A percentile compares a stretch with the other conserved stretches of the same genome.
Evolutionary conservation across 2,888 invertebrate genomes (phyloP).

Genomic region (Lamproptera curius): DNA sequence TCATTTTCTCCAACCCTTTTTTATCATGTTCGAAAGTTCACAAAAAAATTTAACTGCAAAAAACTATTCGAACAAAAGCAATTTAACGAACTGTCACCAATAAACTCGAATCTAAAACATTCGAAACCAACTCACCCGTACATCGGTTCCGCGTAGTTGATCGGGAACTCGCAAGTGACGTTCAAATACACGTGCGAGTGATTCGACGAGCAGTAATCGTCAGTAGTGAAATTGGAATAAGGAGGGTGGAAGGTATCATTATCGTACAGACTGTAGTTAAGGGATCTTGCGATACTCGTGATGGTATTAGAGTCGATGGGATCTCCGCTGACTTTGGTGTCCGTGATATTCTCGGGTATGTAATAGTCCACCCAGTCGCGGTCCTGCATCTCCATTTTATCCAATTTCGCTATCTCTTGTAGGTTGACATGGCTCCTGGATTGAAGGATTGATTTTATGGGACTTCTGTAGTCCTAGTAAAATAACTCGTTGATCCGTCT

Average conservation of each 20-base stretch:
- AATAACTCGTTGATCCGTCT: no score
- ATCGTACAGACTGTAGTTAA: slow-evolving; percentile 46
- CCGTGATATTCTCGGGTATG: slow-evolving; percentile 30
- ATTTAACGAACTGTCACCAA: background rate
- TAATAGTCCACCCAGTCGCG: slow-evolving; percentile 54
- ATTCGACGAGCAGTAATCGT: slow-evolving; percentile 64
- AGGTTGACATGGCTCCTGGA: slow-evolving; percentile 5
- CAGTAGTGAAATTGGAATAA: slow-evolving; percentile 58
- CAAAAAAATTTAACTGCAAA: background rate
- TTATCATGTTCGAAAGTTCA: background rate
- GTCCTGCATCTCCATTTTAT: slow-evolving; percentile 54
- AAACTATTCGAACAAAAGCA: background rate
- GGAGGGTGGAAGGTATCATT: slow-evolving; percentile 40
- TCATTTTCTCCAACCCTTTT: background rate
- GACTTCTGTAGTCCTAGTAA: no score
- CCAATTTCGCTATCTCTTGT: slow-evolving; percentile 37
- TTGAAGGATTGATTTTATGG: background rate
- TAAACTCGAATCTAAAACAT: background rate
- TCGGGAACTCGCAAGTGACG: slow-evolving; percentile 81
- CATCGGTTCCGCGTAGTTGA: slow-evolving; percentile 81
- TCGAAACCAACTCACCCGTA: slow-evolving; percentile 67
- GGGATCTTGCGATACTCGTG: slow-evolving; percentile 19
- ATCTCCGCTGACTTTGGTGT: slow-evolving; percentile 23
- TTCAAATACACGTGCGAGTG: slow-evolving; percentile 75
- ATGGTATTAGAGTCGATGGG: slow-evolving; percentile 16